Percentiles rank a stretch among this genome's conserved stretches.
These are phyloP conservation scores for Xanthia icteritia DNA, from an alignment of 2,888 invertebrate species.

Conservation along the genomic window DNA sequence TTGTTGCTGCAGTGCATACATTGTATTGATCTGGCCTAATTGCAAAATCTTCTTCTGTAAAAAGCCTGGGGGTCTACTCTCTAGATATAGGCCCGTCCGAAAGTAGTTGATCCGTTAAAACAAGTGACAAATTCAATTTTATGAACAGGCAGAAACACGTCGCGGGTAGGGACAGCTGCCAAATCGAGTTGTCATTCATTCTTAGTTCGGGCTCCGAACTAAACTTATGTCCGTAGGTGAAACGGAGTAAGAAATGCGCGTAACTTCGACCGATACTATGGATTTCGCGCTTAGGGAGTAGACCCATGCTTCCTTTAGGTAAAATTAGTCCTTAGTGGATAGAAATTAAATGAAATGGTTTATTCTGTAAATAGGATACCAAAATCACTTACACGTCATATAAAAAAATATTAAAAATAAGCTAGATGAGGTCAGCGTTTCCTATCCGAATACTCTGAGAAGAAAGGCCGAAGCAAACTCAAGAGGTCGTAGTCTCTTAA, in stretches of 20 bases:
- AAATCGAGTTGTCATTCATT: neutral
- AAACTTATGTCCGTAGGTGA: neutral
- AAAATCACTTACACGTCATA: no score
- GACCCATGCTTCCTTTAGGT: neutral
- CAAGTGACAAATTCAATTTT: neutral
- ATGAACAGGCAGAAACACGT: neutral
- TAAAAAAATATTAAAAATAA: no score
- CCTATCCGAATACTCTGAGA: no score
- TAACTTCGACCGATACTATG: neutral
- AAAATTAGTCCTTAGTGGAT: neutral
- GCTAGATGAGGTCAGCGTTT: no score
- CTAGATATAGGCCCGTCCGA: neutral
- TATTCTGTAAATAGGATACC: no score
- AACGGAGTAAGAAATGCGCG: fast-evolving
- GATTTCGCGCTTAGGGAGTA: neutral
- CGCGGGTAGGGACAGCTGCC: neutral
- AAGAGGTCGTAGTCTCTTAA: no score
- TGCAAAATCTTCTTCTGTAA: neutral
- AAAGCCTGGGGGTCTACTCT: neutral
- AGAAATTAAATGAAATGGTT: no score
- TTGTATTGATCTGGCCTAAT: neutral
- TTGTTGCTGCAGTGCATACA: neutral
- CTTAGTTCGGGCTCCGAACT: neutral
- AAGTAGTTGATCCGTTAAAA: neutral
- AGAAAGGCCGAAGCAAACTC: no score